Percentiles rank a stretch among this genome's conserved stretches.
These are phyloP conservation scores for Phyllotis vaccarum DNA, from an alignment of 2,797 vertebrate species.

Conservation along the genomic window DNA sequence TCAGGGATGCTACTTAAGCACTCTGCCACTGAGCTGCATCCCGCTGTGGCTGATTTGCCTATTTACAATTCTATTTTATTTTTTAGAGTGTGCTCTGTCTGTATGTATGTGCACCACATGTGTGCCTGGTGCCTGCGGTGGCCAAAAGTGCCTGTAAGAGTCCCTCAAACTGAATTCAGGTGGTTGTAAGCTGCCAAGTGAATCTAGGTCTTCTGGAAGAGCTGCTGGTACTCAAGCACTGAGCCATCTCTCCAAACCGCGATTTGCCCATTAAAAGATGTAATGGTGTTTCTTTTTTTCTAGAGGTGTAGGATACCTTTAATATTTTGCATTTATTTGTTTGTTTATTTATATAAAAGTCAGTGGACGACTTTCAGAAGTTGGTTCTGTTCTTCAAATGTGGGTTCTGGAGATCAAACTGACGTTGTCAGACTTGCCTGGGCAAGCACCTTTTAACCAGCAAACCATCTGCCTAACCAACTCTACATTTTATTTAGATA, in stretches of 20 bases:
- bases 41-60: not conserved
- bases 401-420: not conserved
- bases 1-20: not conserved
- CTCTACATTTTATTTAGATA: not conserved
- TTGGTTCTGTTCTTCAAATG: not conserved
- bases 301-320: not conserved
- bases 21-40: not conserved
- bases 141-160: not conserved
- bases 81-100: not conserved
- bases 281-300: not conserved
- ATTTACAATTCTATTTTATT: not conserved
- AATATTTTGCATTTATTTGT: not conserved
- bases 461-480: not conserved
- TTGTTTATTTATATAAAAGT: not conserved
- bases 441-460: not conserved
- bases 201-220: not conserved
- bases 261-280: not conserved
- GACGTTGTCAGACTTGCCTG: not conserved
- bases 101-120: not conserved
- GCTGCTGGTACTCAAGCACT: not conserved
- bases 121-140: not conserved
- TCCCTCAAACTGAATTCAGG: not conserved
- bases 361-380: not conserved
- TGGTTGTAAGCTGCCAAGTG: not conserved
- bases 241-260: not conserved